Percentiles rank a stretch among this genome's conserved stretches.
phyloP scores from a whole-genome alignment of 2,888 invertebrate species.

The Orchestes rusci region DNA sequence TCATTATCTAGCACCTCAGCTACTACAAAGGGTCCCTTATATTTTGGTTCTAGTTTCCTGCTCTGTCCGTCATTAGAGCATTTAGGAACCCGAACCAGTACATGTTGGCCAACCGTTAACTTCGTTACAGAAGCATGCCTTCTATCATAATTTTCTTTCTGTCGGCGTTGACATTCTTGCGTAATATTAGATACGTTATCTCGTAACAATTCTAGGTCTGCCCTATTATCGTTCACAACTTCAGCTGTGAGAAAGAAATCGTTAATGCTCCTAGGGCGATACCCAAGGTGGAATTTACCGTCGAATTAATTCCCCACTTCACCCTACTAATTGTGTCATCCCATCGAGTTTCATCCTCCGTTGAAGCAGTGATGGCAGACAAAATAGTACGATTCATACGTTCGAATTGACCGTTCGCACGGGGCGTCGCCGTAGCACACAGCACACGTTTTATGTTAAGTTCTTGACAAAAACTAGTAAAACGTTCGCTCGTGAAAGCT shows the following conservation, averaged over 20 bases:
- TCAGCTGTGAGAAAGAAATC: too few relatives aligned
- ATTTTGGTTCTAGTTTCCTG: conserved; percentile 13
- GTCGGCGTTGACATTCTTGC: too few relatives aligned
- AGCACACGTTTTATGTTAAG: conserved; percentile 26
- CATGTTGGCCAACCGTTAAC: too few relatives aligned
- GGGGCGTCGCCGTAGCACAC: conserved; percentile 28
- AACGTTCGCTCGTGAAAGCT: conserved; percentile 26
- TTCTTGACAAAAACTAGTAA: conserved; percentile 19
- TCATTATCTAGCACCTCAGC: conserved; percentile 26
- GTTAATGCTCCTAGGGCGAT: too few relatives aligned
- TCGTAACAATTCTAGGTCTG: too few relatives aligned
- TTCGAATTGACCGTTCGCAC: conserved; percentile 32
- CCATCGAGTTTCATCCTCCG: conserved; percentile 26
- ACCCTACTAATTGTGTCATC: conserved; percentile 23
- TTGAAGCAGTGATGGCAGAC: conserved; percentile 18
- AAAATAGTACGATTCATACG: conserved; percentile 26
- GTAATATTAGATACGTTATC: too few relatives aligned
- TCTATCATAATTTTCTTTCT: too few relatives aligned
- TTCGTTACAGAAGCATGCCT: too few relatives aligned
- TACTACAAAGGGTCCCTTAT: conserved; percentile 24
- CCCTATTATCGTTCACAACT: too few relatives aligned
- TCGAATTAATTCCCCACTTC: conserved; percentile 26
- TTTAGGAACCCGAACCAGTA: too few relatives aligned
- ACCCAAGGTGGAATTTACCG: conserved; percentile 16
- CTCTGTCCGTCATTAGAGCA: not conserved